Evolutionary conservation across 2,888 invertebrate genomes (phyloP).

Genomic region (Tachystola acroxantha): DNA sequence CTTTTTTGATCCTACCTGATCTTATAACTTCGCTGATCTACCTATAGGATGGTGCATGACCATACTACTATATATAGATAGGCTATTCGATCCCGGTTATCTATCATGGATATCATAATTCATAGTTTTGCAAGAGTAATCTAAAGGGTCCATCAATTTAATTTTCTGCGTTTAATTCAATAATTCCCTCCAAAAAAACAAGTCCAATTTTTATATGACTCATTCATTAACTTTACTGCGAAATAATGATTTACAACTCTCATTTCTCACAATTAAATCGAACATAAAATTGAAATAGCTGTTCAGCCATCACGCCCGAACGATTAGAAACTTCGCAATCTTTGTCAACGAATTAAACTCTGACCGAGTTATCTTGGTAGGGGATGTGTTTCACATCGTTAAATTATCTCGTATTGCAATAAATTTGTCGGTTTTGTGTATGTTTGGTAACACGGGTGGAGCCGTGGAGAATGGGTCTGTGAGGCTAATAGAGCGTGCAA

Average conservation of each 20-base stretch:
- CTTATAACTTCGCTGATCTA: too few relatives aligned
- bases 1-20: too few relatives aligned
- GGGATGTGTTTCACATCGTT: conserved; percentile 68
- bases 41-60: too few relatives aligned
- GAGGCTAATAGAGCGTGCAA: conserved; percentile 61
- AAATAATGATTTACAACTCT: conserved; percentile 29
- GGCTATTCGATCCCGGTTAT: too few relatives aligned
- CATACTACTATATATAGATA: too few relatives aligned
- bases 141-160: too few relatives aligned
- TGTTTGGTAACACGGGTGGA: conserved; percentile 67
- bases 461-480: conserved; percentile 64
- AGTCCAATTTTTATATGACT: too few relatives aligned
- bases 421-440: conserved; percentile 57
- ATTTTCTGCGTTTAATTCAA: too few relatives aligned
- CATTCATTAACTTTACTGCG: conserved; percentile 42
- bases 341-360: conserved; percentile 75
- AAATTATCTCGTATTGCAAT: conserved; percentile 71
- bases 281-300: conserved; percentile 62
- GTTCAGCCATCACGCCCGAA: conserved; percentile 52
- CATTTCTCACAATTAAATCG: conserved; percentile 62
- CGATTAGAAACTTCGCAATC: conserved; percentile 61
- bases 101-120: too few relatives aligned
- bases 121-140: too few relatives aligned
- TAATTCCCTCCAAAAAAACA: too few relatives aligned
- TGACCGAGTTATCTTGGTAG: conserved; percentile 68